phyloP scores from a whole-genome alignment of 2,797 vertebrate species.

The Melanotaenia trifasciata region DNA sequence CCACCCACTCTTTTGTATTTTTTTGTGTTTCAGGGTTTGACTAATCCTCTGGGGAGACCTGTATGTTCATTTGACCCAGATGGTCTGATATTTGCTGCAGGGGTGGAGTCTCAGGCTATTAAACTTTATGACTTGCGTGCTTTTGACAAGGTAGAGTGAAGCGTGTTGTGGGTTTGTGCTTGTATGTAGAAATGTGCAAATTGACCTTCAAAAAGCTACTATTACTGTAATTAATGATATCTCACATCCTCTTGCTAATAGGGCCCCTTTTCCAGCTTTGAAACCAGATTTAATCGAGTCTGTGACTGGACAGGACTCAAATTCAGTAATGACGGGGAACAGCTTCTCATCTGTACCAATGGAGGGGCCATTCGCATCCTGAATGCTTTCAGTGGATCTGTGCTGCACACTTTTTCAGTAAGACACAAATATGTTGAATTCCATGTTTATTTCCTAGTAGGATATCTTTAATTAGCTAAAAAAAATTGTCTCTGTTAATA shows the following conservation, averaged over 20 bases:
- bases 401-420: conserved; percentile 92
- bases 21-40: conserved; percentile 85
- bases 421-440: conserved; percentile 52
- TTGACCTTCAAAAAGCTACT: neutral
- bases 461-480: neutral
- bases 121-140: conserved; percentile 93
- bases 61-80: conserved; percentile 95
- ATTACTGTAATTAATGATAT: neutral
- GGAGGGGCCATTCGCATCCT: conserved; percentile 90
- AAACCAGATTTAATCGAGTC: conserved; percentile 87
- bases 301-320: conserved; percentile 95
- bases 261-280: conserved; percentile 93
- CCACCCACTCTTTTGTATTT: neutral
- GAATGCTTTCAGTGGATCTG: conserved; percentile 90
- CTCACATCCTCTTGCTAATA: conserved; percentile 48
- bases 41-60: conserved; percentile 92
- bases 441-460: neutral
- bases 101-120: conserved; percentile 92
- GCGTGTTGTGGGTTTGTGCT: neutral
- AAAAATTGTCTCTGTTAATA: conserved; percentile 24
- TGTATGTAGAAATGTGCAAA: neutral
- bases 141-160: conserved; percentile 81
- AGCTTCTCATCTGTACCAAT: conserved; percentile 92
- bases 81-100: conserved; percentile 94
- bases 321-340: conserved; percentile 93